Percentiles rank a stretch among this genome's conserved stretches.
Evolutionary conservation across 2,797 vertebrate genomes (phyloP).

Genomic region (Sciurus vulgaris): DNA sequence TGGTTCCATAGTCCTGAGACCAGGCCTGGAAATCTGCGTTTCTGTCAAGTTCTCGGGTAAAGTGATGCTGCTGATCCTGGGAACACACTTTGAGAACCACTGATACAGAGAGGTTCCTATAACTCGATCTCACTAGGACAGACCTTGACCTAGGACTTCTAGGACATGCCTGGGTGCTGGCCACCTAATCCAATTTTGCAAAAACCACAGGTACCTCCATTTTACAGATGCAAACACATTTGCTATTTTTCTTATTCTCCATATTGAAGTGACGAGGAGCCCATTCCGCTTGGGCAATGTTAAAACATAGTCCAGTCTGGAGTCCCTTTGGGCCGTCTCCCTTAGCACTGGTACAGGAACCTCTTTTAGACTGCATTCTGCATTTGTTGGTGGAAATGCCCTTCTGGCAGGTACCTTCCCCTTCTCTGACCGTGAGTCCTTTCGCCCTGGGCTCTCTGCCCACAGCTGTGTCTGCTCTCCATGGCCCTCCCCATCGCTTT

Average conservation of each 20-base stretch:
- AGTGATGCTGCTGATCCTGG: neutral
- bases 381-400: neutral
- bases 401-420: neutral
- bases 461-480: no score
- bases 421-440: no score
- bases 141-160: neutral
- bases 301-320: neutral
- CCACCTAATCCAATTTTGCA: neutral
- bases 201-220: neutral
- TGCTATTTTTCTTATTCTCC: neutral
- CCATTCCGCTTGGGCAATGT: neutral
- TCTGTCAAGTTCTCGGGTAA: neutral
- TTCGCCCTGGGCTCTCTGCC: neutral
- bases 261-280: neutral
- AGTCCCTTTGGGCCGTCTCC: neutral
- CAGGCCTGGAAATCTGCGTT: neutral
- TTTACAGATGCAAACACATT: neutral
- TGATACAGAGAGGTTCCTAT: neutral
- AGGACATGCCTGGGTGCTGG: no score
- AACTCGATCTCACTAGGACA: neutral
- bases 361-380: neutral
- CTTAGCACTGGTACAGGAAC: no score
- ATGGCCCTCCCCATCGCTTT: fast-evolving
- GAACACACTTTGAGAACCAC: neutral
- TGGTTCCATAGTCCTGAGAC: neutral